A percentile compares a stretch with the other conserved stretches of the same genome.
These are phyloP conservation scores for Brenthis hecate DNA, from an alignment of 2,888 invertebrate species.

Conservation along the genomic window DNA sequence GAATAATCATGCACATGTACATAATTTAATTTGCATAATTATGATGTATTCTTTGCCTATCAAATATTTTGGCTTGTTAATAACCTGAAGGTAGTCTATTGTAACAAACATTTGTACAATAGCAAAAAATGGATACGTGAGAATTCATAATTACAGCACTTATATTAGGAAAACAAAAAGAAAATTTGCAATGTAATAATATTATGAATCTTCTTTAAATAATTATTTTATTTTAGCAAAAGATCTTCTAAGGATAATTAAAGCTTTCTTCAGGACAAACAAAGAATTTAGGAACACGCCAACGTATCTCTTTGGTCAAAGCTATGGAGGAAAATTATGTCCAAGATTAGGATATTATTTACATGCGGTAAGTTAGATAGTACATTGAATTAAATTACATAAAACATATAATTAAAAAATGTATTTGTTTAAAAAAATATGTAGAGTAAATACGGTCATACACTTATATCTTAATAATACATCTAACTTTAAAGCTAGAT, in stretches of 20 bases:
- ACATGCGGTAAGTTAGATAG: conserved; percentile 56
- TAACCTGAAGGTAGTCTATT: conserved; percentile 27
- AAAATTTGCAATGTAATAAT: background rate
- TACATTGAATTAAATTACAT: background rate
- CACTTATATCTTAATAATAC: no score
- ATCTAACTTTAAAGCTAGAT: no score
- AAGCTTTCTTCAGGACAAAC: conserved; percentile 85
- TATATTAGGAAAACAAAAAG: background rate
- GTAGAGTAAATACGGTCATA: no score
- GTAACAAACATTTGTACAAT: conserved; percentile 23
- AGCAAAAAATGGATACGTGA: conserved; percentile 16
- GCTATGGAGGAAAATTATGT: conserved; percentile 96
- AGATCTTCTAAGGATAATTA: conserved; percentile 88
- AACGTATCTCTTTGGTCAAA: conserved; percentile 92
- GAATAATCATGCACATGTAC: conserved; percentile 22
- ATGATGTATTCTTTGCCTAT: conserved; percentile 29
- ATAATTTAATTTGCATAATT: conserved; percentile 30
- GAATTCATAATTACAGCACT: conserved; percentile 5
- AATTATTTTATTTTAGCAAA: conserved; percentile 70
- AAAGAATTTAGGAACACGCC: conserved; percentile 88
- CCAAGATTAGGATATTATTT: conserved; percentile 68
- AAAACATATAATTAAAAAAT: no score
- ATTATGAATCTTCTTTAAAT: background rate
- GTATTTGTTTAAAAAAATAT: no score
- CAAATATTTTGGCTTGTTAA: conserved; percentile 24